phyloP scores from a whole-genome alignment of 1,140 invertebrate genomes.

The Nautilus pompilius region DNA sequence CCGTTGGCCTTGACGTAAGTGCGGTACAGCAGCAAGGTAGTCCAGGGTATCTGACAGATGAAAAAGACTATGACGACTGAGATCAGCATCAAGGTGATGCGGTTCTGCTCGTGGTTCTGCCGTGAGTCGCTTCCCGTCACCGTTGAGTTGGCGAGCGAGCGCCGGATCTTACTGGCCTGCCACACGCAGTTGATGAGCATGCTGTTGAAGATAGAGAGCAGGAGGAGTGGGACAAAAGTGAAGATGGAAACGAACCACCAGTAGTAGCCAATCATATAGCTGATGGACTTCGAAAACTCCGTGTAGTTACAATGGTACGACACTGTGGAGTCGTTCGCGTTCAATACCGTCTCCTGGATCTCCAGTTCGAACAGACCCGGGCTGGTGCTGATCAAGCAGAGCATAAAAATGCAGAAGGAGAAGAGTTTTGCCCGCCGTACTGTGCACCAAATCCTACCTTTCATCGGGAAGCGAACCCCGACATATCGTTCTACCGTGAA shows the following conservation, averaged over 20 bases:
- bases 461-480: constrained; percentile 73
- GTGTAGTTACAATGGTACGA: constrained; percentile 27
- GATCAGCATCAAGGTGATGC: constrained; percentile 73
- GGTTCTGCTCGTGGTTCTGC: constrained; percentile 36
- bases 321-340: neutral
- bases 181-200: constrained; percentile 69
- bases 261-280: constrained; percentile 66
- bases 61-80: constrained; percentile 73
- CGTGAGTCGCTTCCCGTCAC: constrained; percentile 19
- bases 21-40: constrained; percentile 48
- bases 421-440: constrained; percentile 51
- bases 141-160: constrained; percentile 57
- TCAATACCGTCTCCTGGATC: constrained; percentile 7
- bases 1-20: constrained; percentile 22
- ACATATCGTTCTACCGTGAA: constrained; percentile 78
- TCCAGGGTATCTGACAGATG: constrained; percentile 70
- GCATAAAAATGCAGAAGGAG: constrained; percentile 17
- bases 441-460: constrained; percentile 69
- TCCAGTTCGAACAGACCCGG: constrained; percentile 40
- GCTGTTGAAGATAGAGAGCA: constrained; percentile 71
- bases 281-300: constrained; percentile 53
- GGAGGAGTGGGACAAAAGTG: constrained; percentile 65
- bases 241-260: constrained; percentile 68
- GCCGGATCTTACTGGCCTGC: constrained; percentile 59
- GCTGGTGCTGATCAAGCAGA: constrained; percentile 31